Conservation (phyloP, 30 jellyfish, hydroid and myxozoan species). For the Chironex yamaguchii region DNA sequence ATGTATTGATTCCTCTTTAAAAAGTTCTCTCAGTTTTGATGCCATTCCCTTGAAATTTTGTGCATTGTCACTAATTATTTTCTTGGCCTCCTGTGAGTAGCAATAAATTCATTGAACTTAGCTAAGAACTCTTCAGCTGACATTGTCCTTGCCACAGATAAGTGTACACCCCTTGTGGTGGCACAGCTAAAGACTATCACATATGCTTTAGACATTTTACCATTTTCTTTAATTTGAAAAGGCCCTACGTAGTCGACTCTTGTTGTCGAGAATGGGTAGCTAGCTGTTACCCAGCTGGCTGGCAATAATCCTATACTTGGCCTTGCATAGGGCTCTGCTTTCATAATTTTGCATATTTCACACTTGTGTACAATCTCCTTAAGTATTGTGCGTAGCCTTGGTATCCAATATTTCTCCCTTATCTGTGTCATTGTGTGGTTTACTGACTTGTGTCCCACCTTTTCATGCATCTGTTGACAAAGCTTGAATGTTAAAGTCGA, state of each 20-base stretch:
- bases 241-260: slow-evolving; percentile 63
- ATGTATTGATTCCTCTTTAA: too few relatives aligned
- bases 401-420: slow-evolving; percentile 30
- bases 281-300: slow-evolving; percentile 32
- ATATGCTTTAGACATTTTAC: slow-evolving; percentile 16
- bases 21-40: too few relatives aligned
- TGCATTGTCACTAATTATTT: slow-evolving; percentile 57
- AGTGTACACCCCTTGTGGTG: slow-evolving; percentile 48
- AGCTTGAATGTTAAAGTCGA: background rate
- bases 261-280: slow-evolving; percentile 33
- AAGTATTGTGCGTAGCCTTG: slow-evolving; percentile 28
- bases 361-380: slow-evolving; percentile 28
- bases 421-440: too few relatives aligned
- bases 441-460: slow-evolving; percentile 14
- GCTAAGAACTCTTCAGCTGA: slow-evolving; percentile 14
- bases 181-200: slow-evolving; percentile 41
- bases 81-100: slow-evolving; percentile 33
- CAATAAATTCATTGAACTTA: slow-evolving; percentile 42
- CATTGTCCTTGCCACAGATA: slow-evolving; percentile 14
- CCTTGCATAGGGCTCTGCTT: slow-evolving; percentile 55
- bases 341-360: slow-evolving; percentile 50
- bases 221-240: slow-evolving; percentile 11
- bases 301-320: slow-evolving; percentile 45
- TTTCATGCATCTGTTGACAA: background rate
- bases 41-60: slow-evolving; percentile 16